Evolutionary conservation across 2,888 invertebrate genomes (phyloP), one percentile per base, ranked within the genome.

Genomic region (Neoscelio sp.): DNA sequence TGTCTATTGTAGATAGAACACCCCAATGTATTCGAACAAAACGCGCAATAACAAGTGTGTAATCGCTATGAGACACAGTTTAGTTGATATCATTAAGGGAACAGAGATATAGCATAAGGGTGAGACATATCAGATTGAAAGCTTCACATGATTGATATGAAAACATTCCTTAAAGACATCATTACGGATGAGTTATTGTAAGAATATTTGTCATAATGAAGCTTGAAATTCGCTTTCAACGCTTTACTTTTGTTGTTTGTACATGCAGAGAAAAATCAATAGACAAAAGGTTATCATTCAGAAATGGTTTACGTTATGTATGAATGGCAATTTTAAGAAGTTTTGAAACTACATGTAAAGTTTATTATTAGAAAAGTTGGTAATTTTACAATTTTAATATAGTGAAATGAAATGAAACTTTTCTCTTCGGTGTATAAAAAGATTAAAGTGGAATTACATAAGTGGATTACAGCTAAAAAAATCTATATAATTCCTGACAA

Each of bases 11-110:
- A 38, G 38, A 50, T 10, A 44, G 33, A n/a, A 33, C 33, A 30
- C 33, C 17, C 33, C 30, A 33, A 6, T 50, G 7, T 33, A 6
- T 6, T 50, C 30, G 17, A 17, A 50, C 50, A 50, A 50, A 50
- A 17, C 17, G 50, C 4, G 15, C 33, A 33, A 33, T 33, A 33
- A 33, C 6, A 33, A 33, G 33, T 12, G 12, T 33, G 10, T 42
- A 56, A 56, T 56, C 56, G 42, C 40, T 12, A 40, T 18, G 20
- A 8, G 40, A 28, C 17, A 40, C 26, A 40, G 26, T 56, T 56
- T 56, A n/a, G 40, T 28, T 10, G 40, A 15, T 50, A 50, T 18
- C 28, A 56, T 56, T 56, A 40, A 56, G 56, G 40, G 40, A 7
- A 28, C 40, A 28, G 13, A 40, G 33, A 30, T 50, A 10, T 28